A percentile compares a stretch with the other conserved stretches of the same genome.
phyloP scores from a whole-genome alignment of 1,140 invertebrate species.

The Heliothis virescens region DNA sequence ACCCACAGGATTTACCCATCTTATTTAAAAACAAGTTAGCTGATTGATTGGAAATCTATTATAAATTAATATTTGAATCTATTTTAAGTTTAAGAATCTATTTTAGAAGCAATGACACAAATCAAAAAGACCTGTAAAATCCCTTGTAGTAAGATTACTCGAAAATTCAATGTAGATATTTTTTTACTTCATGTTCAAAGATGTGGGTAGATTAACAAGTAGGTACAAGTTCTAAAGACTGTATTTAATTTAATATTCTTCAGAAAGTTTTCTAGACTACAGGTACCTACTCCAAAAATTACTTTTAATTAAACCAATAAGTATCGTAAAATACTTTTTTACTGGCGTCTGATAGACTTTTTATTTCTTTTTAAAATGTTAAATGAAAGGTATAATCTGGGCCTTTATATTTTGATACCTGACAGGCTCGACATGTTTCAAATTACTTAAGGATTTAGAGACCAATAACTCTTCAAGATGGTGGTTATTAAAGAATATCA shows the following conservation, averaged over 20 bases:
- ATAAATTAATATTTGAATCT: too few species aligned
- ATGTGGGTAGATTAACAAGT: neutral
- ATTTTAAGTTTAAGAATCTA: too few species aligned
- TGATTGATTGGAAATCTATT: too few species aligned
- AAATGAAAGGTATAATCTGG: neutral
- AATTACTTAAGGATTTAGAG: neutral
- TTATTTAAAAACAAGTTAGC: too few species aligned
- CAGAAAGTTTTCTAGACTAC: neutral
- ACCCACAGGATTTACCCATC: too few species aligned
- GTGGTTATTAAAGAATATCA: neutral
- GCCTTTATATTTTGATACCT: constrained; percentile 10
- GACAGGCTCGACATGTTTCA: neutral
- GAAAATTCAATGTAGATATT: too few species aligned
- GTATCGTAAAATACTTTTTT: neutral
- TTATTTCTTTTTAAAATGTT: neutral
- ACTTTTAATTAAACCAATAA: constrained; percentile 25
- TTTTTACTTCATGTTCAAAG: too few species aligned
- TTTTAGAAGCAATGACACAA: too few species aligned
- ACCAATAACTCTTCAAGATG: neutral
- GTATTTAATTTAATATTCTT: neutral
- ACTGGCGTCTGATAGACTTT: neutral
- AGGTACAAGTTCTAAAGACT: neutral
- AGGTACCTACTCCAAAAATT: neutral
- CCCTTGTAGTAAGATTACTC: too few species aligned
- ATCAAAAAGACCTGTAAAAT: too few species aligned